phyloP scores from a whole-genome alignment of 2,888 invertebrate species.

The Oxyscelio sp. region DNA sequence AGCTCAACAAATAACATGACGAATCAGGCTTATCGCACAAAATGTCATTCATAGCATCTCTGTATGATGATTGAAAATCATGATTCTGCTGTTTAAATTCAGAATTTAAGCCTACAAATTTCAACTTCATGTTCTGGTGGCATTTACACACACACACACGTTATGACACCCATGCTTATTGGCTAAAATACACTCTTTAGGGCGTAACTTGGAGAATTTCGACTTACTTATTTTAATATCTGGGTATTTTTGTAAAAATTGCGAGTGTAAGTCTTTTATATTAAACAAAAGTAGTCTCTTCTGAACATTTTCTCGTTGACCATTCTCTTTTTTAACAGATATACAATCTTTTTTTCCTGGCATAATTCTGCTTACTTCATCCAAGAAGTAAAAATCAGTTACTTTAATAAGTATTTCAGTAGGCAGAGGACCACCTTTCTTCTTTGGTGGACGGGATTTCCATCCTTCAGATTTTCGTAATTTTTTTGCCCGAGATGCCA shows the following conservation, averaged over 20 bases:
- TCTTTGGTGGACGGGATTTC: too few relatives aligned
- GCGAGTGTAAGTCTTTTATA: slow-evolving; percentile 17
- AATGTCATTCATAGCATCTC: slow-evolving; percentile 25
- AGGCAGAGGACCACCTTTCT: too few relatives aligned
- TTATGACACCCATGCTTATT: slow-evolving; percentile 9
- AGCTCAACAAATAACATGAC: slow-evolving; percentile 21
- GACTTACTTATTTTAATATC: slow-evolving; percentile 11
- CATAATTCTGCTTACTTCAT: too few relatives aligned
- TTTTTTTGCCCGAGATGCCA: too few relatives aligned
- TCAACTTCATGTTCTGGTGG: slow-evolving; percentile 44
- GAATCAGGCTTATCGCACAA: slow-evolving; percentile 18
- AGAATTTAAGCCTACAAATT: slow-evolving; percentile 26
- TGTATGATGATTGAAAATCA: slow-evolving; percentile 1
- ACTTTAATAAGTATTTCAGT: too few relatives aligned
- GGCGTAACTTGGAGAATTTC: slow-evolving; percentile 26
- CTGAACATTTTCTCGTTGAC: background rate
- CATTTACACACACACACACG: slow-evolving; percentile 16
- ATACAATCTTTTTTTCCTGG: too few relatives aligned
- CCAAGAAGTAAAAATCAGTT: too few relatives aligned
- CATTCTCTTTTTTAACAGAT: too few relatives aligned
- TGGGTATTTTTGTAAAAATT: background rate
- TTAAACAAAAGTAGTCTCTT: slow-evolving; percentile 22
- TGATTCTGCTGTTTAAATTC: slow-evolving; percentile 28
- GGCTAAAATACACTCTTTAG: slow-evolving; percentile 29
- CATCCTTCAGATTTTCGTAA: too few relatives aligned